Evolutionary conservation across 2,113 vertebrate species (phyloP).

Genomic region (Neotragus pygmaeus): DNA sequence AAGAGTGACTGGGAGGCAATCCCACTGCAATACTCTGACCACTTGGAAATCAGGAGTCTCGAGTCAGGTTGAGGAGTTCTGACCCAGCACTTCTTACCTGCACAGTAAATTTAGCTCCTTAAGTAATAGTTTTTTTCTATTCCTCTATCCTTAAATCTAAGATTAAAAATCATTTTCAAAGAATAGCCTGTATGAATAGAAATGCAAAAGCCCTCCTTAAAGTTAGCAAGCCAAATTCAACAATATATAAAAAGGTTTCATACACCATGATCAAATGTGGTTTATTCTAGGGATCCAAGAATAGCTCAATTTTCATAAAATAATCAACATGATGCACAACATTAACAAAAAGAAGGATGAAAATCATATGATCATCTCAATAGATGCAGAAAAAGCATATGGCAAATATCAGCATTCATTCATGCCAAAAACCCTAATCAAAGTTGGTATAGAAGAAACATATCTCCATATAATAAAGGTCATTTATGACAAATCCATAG

Average conservation of each 20-base stretch:
- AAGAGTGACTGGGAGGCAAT: background rate
- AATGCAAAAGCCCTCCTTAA: background rate
- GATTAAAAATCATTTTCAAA: background rate
- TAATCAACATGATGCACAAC: background rate
- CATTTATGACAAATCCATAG: background rate
- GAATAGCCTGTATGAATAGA: background rate
- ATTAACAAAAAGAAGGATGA: background rate
- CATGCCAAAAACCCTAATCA: background rate
- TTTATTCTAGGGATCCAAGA: background rate
- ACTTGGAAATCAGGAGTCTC: background rate
- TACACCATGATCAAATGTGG: background rate
- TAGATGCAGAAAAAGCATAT: background rate
- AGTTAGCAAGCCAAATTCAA: background rate
- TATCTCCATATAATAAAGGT: background rate
- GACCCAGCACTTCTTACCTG: background rate
- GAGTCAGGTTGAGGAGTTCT: background rate
- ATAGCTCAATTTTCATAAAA: background rate
- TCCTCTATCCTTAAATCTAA: background rate
- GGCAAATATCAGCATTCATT: background rate
- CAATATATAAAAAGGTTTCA: background rate
- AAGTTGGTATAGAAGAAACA: background rate
- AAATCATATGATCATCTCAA: background rate
- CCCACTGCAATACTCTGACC: fast-evolving
- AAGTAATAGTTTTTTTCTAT: background rate
- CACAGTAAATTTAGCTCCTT: background rate